These are phyloP conservation scores for Ophion ventricosus DNA, from an alignment of 2,888 invertebrate genomes.

Conservation along the genomic window DNA sequence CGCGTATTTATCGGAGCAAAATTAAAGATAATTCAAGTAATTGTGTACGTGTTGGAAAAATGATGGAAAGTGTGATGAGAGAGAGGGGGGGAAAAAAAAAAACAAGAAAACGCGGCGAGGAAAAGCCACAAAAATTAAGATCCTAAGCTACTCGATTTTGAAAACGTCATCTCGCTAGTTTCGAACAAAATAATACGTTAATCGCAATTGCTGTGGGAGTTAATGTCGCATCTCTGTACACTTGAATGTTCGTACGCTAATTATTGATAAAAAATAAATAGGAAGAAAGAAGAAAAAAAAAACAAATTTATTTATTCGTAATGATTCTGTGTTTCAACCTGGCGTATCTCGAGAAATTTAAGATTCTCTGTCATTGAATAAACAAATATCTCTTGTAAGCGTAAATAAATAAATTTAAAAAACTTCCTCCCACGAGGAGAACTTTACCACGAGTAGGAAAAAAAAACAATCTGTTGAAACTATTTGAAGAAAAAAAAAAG, in stretches of 20 bases:
- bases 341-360: slow-evolving; percentile 26
- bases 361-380: slow-evolving; percentile 10
- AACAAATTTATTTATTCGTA: slow-evolving; percentile 31
- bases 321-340: slow-evolving; percentile 29
- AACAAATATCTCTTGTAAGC: slow-evolving; percentile 37
- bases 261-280: slow-evolving; percentile 29
- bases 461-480: slow-evolving; percentile 12
- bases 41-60: slow-evolving; percentile 32
- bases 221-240: slow-evolving; percentile 52
- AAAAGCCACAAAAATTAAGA: slow-evolving; percentile 65
- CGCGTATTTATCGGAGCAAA: slow-evolving; percentile 69
- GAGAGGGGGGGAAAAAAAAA: not conserved
- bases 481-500: slow-evolving; percentile 37
- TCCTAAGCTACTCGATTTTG: slow-evolving; percentile 77
- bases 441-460: not conserved
- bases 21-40: slow-evolving; percentile 41
- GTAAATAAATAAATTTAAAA: not conserved
- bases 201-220: slow-evolving; percentile 65
- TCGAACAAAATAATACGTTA: slow-evolving; percentile 7
- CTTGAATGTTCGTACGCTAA: slow-evolving; percentile 36
- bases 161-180: slow-evolving; percentile 31
- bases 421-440: not conserved
- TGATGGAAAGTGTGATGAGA: not conserved
- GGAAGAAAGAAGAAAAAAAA: slow-evolving; percentile 15
- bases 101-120: slow-evolving; percentile 13